Conservation (phyloP, 2,797 vertebrate genomes). For the Anabas testudineus region DNA sequence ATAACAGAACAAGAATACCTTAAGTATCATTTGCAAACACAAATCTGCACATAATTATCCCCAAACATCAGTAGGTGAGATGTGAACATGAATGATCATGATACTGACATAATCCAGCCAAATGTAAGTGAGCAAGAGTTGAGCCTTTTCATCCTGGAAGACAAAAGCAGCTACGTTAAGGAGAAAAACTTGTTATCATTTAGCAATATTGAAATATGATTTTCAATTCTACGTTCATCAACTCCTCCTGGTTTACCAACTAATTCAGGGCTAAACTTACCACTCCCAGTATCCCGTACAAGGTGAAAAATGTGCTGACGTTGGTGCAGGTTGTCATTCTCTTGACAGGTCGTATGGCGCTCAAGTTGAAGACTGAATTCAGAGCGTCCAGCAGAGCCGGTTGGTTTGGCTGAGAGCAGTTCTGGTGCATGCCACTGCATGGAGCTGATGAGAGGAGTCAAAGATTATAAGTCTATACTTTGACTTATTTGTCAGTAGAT, state of each 20-base stretch:
- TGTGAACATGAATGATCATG: background rate
- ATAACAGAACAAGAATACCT: background rate
- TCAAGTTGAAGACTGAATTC: constrained; percentile 65
- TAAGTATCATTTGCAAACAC: background rate
- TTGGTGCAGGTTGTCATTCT: constrained; percentile 60
- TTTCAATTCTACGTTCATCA: background rate
- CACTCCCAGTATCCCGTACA: constrained; percentile 83
- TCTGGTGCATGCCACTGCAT: constrained; percentile 35
- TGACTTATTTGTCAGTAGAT: background rate
- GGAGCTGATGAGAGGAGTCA: constrained; percentile 38
- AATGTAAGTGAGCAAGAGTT: constrained; percentile 80
- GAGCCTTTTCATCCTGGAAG: constrained; percentile 82
- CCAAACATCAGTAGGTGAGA: background rate
- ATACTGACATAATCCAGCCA: constrained; percentile 78
- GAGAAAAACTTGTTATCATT: too few species aligned
- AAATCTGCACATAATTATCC: background rate
- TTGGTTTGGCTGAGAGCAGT: constrained; percentile 69
- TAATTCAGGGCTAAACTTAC: constrained; percentile 58
- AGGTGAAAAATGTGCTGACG: constrained; percentile 71
- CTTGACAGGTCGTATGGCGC: constrained; percentile 71
- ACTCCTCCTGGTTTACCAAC: background rate
- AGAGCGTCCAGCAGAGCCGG: constrained; percentile 68
- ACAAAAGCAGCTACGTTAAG: constrained; percentile 9
- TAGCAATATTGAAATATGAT: too few species aligned
- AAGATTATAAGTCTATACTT: background rate